Conservation (phyloP, 2,797 vertebrate genomes). For the Graptemys geographica region DNA sequence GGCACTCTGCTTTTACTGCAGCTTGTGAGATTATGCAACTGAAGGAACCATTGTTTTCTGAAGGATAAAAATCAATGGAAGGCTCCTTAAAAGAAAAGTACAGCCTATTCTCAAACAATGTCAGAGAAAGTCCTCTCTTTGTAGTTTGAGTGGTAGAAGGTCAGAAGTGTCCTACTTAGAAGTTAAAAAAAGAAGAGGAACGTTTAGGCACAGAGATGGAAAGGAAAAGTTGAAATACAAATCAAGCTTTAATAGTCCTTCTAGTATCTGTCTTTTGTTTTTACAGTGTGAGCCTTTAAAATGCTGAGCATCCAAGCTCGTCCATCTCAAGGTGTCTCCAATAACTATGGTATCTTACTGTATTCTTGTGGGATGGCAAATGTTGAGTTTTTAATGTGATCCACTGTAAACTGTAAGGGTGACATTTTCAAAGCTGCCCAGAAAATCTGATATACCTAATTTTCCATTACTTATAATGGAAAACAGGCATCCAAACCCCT, state of each 20-base stretch:
- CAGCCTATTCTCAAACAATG: slow-evolving; percentile 63
- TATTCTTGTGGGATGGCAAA: slow-evolving; percentile 14
- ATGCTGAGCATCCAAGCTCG: slow-evolving; percentile 11
- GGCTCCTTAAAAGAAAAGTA: slow-evolving; percentile 70
- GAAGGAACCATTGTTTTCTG: slow-evolving; percentile 70
- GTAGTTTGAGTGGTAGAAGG: slow-evolving; percentile 66
- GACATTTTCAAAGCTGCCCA: background rate
- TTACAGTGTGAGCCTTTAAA: slow-evolving; percentile 9
- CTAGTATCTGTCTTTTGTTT: slow-evolving; percentile 43
- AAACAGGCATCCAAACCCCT: background rate
- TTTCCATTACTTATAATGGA: background rate
- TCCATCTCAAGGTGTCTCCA: background rate
- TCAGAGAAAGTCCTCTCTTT: slow-evolving; percentile 69
- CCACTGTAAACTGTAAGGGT: background rate
- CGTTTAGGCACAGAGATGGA: slow-evolving; percentile 31
- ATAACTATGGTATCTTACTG: slow-evolving; percentile 7
- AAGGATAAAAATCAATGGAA: slow-evolving; percentile 78
- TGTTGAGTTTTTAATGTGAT: background rate
- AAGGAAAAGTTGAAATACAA: slow-evolving; percentile 57
- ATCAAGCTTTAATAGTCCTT: slow-evolving; percentile 15
- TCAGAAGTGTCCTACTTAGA: slow-evolving; percentile 41
- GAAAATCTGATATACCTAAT: background rate
- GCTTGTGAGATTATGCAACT: slow-evolving; percentile 76
- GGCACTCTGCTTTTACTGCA: slow-evolving; percentile 55
- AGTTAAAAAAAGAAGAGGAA: background rate